Conservation (phyloP, 2,113 vertebrate genomes). For the Xenus cinereus region DNA sequence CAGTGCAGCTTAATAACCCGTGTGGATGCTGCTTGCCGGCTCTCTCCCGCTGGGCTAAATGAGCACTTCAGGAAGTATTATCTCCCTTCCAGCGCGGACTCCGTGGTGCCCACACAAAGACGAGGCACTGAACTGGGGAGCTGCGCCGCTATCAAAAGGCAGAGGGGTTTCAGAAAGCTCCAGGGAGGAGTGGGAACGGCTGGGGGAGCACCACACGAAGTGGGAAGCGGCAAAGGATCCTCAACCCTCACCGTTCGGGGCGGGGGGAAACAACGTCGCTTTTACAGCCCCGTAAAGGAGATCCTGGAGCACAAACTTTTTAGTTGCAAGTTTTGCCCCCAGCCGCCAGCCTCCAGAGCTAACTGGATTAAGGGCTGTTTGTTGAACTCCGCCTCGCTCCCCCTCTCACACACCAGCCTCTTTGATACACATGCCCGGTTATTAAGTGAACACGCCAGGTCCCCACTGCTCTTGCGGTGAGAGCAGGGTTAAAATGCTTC, state of each 20-base stretch:
- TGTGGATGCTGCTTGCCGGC: conserved; percentile 18
- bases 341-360: background rate
- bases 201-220: background rate
- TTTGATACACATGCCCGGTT: background rate
- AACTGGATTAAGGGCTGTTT: conserved; percentile 19
- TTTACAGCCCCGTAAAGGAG: background rate
- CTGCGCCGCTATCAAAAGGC: conserved; percentile 16
- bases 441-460: background rate
- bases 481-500: conserved; percentile 25
- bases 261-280: rapidly evolving
- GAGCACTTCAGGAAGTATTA: conserved; percentile 61
- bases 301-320: background rate
- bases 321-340: background rate
- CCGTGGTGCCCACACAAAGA: conserved; percentile 16
- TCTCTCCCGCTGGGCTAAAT: conserved; percentile 46
- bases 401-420: background rate
- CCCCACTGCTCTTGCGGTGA: background rate
- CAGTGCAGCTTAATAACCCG: conserved; percentile 1
- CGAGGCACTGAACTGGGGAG: conserved; percentile 42
- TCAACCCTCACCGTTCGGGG: rapidly evolving
- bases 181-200: background rate
- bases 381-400: background rate
- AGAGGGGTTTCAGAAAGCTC: background rate
- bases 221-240: background rate
- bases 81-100: conserved; percentile 8